Evolutionary conservation across 1,140 invertebrate genomes (phyloP).

Genomic region (Lordiphosa collinella): DNA sequence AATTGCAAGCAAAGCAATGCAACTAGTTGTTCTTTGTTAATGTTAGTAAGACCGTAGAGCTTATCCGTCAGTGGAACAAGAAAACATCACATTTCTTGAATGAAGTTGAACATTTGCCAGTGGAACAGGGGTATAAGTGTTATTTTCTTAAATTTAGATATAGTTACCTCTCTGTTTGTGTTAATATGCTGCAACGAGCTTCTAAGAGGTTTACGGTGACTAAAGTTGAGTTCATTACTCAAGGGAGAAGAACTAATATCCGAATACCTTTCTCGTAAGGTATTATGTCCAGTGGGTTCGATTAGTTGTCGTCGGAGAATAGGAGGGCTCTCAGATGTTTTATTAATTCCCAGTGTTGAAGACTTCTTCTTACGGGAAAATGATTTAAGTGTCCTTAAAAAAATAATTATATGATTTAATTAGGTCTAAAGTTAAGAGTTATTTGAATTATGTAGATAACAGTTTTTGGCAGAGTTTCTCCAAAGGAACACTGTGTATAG

Average conservation of each 20-base stretch:
- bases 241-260: background rate
- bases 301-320: conserved; percentile 41
- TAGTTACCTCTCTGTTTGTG: conserved; percentile 21
- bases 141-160: background rate
- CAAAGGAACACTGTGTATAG: too few relatives aligned
- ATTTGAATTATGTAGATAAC: too few relatives aligned
- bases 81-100: too few relatives aligned
- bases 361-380: conserved; percentile 76
- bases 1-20: too few relatives aligned
- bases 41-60: too few relatives aligned
- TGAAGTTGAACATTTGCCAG: too few relatives aligned
- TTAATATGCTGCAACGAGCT: conserved; percentile 64
- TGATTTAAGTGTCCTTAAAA: conserved; percentile 68
- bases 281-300: conserved; percentile 8
- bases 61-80: too few relatives aligned
- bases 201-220: conserved; percentile 32
- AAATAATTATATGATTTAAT: background rate
- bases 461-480: too few relatives aligned
- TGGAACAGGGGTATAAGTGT: too few relatives aligned
- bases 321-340: conserved; percentile 79
- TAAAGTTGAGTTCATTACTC: conserved; percentile 20
- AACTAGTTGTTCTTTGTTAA: too few relatives aligned
- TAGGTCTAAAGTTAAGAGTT: too few relatives aligned
- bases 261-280: conserved; percentile 9
- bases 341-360: conserved; percentile 77